phyloP scores from a whole-genome alignment of 2,113 vertebrate genomes.

The Cyphomyrus plagiostoma region DNA sequence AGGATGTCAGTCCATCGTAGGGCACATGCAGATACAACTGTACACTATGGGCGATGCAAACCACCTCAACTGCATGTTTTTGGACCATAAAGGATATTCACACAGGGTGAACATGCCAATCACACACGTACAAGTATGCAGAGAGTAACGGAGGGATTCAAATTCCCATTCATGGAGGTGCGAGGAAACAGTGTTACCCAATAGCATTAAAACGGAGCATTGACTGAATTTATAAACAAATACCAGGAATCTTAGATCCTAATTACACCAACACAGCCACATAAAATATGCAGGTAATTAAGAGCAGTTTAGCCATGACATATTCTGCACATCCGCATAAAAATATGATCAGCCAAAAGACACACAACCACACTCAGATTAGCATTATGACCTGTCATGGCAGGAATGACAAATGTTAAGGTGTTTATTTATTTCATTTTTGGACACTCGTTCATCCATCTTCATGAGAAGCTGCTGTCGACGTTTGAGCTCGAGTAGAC shows the following conservation, averaged over 20 bases:
- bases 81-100: neutral
- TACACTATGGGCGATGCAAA: neutral
- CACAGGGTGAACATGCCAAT: neutral
- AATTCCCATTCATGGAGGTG: neutral
- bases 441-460: constrained; percentile 11
- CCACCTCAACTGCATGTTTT: neutral
- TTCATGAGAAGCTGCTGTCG: constrained; percentile 1
- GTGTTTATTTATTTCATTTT: constrained; percentile 18
- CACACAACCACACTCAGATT: constrained; percentile 1
- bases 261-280: neutral
- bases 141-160: neutral
- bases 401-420: constrained; percentile 5
- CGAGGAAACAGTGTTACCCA: neutral
- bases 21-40: neutral
- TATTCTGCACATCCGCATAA: neutral
- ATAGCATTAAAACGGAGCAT: neutral
- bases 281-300: neutral
- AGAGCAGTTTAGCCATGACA: neutral
- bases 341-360: constrained; percentile 2
- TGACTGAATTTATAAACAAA: neutral
- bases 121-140: neutral
- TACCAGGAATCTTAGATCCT: neutral
- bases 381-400: constrained; percentile 4
- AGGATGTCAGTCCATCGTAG: neutral
- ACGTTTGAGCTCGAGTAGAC: neutral